Base-by-base conservation (phyloP, 2,797 vertebrate genomes). In the Typhlichthys eigenmanni region DNA sequence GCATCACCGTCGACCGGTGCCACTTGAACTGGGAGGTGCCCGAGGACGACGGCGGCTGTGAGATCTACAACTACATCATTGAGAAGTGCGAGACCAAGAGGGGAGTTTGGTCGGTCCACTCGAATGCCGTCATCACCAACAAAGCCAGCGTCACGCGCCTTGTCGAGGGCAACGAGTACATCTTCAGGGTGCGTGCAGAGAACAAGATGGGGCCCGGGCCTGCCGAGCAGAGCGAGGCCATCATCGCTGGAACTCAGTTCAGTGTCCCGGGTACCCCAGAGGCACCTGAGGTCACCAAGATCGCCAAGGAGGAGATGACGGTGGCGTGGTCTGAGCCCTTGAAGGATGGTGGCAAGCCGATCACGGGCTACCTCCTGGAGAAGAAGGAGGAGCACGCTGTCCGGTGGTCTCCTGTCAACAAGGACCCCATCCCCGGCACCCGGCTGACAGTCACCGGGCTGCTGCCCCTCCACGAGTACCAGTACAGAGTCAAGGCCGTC, bases 131-230 rank as follows among this genome's bases (percentile, higher is more conserved):
- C 69, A 91, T 98, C 77, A 94, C 92, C 51, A 96, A 93, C 51
- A 89, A 87, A 71, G 90, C 94, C 57, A 95, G 94, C 29, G 94
- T 99, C 67, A 96, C 96, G 62, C 95, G 95, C 48, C 96, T 99
- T 12, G 94, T 94, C 71, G 97, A 99, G 91, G 96, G 96, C 65
- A 99, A 97, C 80, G 95, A 98, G 84, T 99, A 99, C 64, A 95
- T 95, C 79, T 99, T 99, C 81, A 94, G 97, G 87, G 93, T 99
- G 52, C 94, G 98, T 83, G 96, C 97, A 78, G 98, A 99, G 78
- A 99, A 99, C 79, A 99, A 98, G 84, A 98, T 99, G 95, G 98
- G 98, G 32, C 95, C 97, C 64, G 98, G 98, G 34, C 96, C 97
- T 80, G 96, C 96, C 51, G 95, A 95, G 66, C 91, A 98, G 91